Evolutionary conservation across 2,113 vertebrate genomes (phyloP), one percentile per base, ranked within the genome.

Genomic region (Vulpes ferrilata): DNA sequence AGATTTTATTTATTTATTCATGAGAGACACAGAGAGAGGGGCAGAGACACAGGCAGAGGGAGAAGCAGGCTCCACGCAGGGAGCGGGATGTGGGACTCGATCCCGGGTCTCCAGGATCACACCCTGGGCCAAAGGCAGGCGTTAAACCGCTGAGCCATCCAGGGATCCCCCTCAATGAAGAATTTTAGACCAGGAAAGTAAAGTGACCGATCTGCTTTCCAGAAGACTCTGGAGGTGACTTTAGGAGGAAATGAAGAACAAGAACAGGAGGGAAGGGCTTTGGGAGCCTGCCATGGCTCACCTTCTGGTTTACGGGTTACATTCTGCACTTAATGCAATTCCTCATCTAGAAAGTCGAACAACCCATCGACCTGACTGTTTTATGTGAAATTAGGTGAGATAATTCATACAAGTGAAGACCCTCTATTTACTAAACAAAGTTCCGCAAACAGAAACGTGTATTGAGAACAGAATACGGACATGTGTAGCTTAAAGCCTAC

Each of bases 391-490:
- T 53, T 59, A 71, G 71, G 60, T 32, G 79, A 80, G 84, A 84
- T 57, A 51, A 81, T 90, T 60, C 76, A 59, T 62, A 43, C 8
- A 87, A 32, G 22, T 13, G 71, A 93, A 95, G 82, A 23, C 64
- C 85, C 27, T 85, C 64, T 48, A 69, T 62, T 90, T 67, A 76
- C 55, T 76, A 59, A 76, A 32, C 71, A 43, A 90, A 97, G 71
- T 93, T 93, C 79, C 87, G 74, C 87, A 76, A 91, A 78, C 53
- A 95, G 12, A 76, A 73, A 86, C 25, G 60, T 73, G 83, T 73
- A 81, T 57, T 67, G 84, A 95, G 88, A 32, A 87, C 8, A 48
- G 38, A 90, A 88, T 20, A 76, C 20, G 23, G 48, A 60, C 6
- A 7, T 51, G 69, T 35, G 38, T 25, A 35, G 62, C 32, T n/a